These are phyloP conservation scores for Harlomillsia oculata DNA, from an alignment of 1,140 invertebrate species.

Conservation along the genomic window DNA sequence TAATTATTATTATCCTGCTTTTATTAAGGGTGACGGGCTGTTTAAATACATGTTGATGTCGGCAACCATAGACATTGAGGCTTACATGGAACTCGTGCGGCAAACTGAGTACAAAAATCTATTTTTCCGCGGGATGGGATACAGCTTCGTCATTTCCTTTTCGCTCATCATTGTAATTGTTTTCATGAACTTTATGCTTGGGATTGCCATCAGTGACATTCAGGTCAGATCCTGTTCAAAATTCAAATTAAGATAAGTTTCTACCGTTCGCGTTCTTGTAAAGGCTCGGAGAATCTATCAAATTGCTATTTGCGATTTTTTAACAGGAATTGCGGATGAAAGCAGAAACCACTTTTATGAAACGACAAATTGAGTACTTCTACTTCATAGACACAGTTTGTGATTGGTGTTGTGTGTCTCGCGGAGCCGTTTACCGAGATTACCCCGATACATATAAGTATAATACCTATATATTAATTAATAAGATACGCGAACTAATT, in stretches of 20 bases:
- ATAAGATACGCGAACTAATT: too few species aligned
- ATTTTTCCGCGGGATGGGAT: background rate
- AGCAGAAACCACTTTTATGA: background rate
- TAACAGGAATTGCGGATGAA: background rate
- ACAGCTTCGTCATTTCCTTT: conserved; percentile 6
- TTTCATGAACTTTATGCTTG: conserved; percentile 20
- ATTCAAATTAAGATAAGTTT: background rate
- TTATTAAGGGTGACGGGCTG: background rate
- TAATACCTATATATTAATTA: too few species aligned
- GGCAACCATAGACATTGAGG: background rate
- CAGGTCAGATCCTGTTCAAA: background rate
- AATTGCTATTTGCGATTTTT: background rate
- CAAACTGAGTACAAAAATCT: background rate
- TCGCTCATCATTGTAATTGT: conserved; percentile 8
- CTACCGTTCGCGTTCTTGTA: background rate
- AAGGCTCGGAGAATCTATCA: background rate
- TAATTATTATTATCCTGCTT: too few species aligned
- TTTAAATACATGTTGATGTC: conserved; percentile 8
- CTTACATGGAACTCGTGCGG: background rate
- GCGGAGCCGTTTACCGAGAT: too few species aligned
- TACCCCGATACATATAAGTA: too few species aligned
- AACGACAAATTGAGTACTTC: background rate
- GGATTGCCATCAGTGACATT: conserved; percentile 5
- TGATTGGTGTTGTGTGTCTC: too few species aligned
- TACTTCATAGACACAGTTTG: background rate